Base-by-base conservation (phyloP, 2,797 vertebrate species). In the Enteromius argenteus region DNA sequence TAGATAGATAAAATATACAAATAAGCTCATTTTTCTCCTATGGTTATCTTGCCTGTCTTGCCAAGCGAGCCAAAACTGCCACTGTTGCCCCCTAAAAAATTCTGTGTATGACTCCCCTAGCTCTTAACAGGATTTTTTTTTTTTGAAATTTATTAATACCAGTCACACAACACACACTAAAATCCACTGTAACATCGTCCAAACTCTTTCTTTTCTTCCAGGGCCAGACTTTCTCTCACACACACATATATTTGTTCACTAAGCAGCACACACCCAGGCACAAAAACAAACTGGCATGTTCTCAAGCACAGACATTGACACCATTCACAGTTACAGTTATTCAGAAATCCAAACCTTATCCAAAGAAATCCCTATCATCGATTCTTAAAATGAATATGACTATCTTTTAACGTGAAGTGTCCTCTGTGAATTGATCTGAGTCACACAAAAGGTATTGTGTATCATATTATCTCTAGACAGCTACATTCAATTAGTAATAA, bases 241-340 rank as follows among this genome's bases (percentile, higher is more conserved):
- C 15, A 27, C 37, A 66, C 19, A 32, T 2, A 49, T 14, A 27
- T 35, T 3, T 1, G 15, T 27, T 62, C 13, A 32, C 14, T 64
- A 6, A 64, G 62, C 14, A 64, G 62, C 27, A 30, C 14, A 72
- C 21, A 30, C 49, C 49, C 21, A 32, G n/a, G 23, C 46, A 53
- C 19, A 68, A 15, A 30, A 49, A 51, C 62, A 68, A 68, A 51
- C 35, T n/a, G 51, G 51, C 51, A 37, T 37, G 49, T 37, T 76
- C 51, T n/a, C 51, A 39, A 44, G 13, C 39, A 71, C 69, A 72
- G 8, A 77, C 7, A 75, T 14, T 8, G n/a, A 27, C n/a, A 60
- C 53, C 35, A 27, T 76, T 76, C 51, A 76, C 51, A 76, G 9
- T 60, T 78, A 62, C 58, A 44, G 11, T 44, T 78, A 19, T 27